phyloP scores from a whole-genome alignment of 2,113 vertebrate species.

The Pluvianellus socialis region DNA sequence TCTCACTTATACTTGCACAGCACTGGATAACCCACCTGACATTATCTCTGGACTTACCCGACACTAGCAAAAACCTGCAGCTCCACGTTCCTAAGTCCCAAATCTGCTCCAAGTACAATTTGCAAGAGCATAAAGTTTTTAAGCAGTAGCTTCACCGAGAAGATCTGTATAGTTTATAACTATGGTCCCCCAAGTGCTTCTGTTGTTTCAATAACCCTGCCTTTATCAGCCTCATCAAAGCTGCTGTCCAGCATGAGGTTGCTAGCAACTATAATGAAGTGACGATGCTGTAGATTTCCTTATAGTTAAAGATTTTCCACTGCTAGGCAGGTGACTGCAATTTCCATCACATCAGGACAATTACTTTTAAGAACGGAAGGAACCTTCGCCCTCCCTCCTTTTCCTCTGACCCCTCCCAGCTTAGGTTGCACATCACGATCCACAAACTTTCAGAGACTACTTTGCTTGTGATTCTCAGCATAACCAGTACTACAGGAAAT shows the following conservation, averaged over 20 bases:
- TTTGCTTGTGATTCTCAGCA: conserved; percentile 47
- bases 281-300: conserved; percentile 29
- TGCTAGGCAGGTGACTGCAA: conserved; percentile 56
- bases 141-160: neutral
- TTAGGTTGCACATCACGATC: conserved; percentile 36
- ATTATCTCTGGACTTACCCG: neutral
- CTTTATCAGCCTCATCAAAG: conserved; percentile 39
- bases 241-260: conserved; percentile 43
- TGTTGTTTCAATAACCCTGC: conserved; percentile 18
- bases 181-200: neutral
- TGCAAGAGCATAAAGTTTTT: neutral
- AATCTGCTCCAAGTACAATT: neutral
- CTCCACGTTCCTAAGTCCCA: neutral
- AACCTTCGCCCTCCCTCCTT: conserved; percentile 59
- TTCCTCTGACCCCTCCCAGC: conserved; percentile 52
- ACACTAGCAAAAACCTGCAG: neutral
- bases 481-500: conserved; percentile 71
- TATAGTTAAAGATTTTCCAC: conserved; percentile 50
- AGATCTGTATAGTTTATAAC: neutral
- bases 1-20: neutral
- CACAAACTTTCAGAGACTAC: conserved; percentile 38
- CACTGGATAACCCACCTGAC: neutral
- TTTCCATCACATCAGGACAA: conserved; percentile 64
- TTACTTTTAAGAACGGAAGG: conserved; percentile 63
- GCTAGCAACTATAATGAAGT: conserved; percentile 41